These are phyloP conservation scores for Sebastes vulpes DNA, from an alignment of 2,797 vertebrate genomes.

Conservation along the genomic window DNA sequence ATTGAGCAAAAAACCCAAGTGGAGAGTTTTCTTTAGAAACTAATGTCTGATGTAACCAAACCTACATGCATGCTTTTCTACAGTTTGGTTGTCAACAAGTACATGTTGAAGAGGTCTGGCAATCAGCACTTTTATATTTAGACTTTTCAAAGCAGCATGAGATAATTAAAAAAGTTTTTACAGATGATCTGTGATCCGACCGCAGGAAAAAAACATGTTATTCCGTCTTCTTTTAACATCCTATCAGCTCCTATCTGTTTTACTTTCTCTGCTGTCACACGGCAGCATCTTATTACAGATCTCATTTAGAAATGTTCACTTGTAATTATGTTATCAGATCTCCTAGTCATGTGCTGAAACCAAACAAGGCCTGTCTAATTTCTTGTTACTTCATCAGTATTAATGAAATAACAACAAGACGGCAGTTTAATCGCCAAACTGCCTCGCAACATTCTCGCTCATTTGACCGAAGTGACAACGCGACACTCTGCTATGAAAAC, in stretches of 20 bases:
- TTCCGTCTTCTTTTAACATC: neutral
- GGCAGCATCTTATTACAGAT: slow-evolving; percentile 51
- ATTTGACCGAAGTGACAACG: slow-evolving; percentile 54
- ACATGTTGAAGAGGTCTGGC: slow-evolving; percentile 8
- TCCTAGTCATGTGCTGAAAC: slow-evolving; percentile 48
- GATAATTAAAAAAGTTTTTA: neutral
- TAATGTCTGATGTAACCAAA: neutral
- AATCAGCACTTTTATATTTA: neutral
- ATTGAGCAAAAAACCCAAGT: slow-evolving; percentile 1
- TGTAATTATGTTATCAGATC: slow-evolving; percentile 76
- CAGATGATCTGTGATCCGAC: neutral
- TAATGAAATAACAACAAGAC: slow-evolving; percentile 59
- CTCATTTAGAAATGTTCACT: slow-evolving; percentile 59
- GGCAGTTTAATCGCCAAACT: slow-evolving; percentile 30
- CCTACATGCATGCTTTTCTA: neutral
- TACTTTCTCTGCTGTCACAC: slow-evolving; percentile 6
- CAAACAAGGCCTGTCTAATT: slow-evolving; percentile 74
- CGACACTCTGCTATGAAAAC: slow-evolving; percentile 26
- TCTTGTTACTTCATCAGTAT: slow-evolving; percentile 58
- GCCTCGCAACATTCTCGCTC: slow-evolving; percentile 20
- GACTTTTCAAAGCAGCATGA: neutral
- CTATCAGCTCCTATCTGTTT: slow-evolving; percentile 20
- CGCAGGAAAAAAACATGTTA: neutral
- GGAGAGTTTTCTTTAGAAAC: slow-evolving; percentile 15
- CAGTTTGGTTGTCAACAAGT: slow-evolving; percentile 11